phyloP scores from a whole-genome alignment of 2,113 vertebrate species.

The Vicugna pacos region DNA sequence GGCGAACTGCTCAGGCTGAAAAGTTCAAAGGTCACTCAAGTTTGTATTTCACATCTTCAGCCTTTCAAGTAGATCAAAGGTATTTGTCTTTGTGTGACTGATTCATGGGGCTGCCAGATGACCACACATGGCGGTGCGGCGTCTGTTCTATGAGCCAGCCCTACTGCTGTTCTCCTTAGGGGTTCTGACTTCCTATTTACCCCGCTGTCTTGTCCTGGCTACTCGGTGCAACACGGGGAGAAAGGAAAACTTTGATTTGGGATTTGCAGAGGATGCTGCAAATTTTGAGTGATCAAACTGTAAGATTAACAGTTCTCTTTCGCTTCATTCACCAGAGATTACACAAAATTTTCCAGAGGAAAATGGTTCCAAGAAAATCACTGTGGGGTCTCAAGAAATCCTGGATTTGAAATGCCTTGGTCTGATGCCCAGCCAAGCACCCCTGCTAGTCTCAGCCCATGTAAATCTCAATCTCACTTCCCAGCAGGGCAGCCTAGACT shows the following conservation, averaged over 20 bases:
- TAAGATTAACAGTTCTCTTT: neutral
- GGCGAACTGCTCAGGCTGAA: constrained; percentile 36
- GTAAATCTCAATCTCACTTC: neutral
- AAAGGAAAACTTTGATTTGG: neutral
- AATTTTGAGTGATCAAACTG: neutral
- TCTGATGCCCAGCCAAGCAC: neutral
- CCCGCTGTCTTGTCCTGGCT: neutral
- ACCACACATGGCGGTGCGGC: constrained; percentile 7
- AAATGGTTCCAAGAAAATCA: neutral
- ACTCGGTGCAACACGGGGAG: neutral
- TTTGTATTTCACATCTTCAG: constrained; percentile 72
- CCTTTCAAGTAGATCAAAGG: constrained; percentile 75
- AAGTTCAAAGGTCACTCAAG: constrained; percentile 62
- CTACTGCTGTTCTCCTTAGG: constrained; percentile 59
- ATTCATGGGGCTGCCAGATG: constrained; percentile 44
- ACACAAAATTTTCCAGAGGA: neutral
- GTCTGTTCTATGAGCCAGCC: constrained; percentile 61
- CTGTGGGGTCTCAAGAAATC: neutral
- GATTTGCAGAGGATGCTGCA: constrained; percentile 20
- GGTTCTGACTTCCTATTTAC: constrained; percentile 58
- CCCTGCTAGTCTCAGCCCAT: neutral
- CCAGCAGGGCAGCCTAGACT: neutral
- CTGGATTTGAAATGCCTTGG: neutral
- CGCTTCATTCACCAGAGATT: constrained; percentile 14
- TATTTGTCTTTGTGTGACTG: constrained; percentile 57